Percentiles rank a stretch among this genome's conserved stretches.
Conservation (phyloP, 2,797 vertebrate species). For the Chaunax sp. region DNA sequence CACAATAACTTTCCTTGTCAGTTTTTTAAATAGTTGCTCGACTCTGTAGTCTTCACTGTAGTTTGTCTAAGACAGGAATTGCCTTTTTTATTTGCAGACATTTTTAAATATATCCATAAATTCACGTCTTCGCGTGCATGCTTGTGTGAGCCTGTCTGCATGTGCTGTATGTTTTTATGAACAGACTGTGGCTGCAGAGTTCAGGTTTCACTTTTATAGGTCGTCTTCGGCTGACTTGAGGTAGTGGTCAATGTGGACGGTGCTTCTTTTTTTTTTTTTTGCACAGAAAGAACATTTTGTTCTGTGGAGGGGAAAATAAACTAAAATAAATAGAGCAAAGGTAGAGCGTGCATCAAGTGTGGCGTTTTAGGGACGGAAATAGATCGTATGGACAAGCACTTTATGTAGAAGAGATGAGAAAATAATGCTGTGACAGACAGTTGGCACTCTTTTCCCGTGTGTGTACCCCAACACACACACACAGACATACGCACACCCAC, state of each 20-base stretch:
- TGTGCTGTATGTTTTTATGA: conserved; percentile 13
- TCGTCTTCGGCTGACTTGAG: conserved; percentile 60
- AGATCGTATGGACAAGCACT: conserved; percentile 26
- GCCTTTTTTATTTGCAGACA: conserved; percentile 8
- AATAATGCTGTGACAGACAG: conserved; percentile 79
- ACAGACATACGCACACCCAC: conserved; percentile 61
- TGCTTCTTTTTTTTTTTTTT: conserved; percentile 27
- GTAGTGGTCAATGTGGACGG: conserved; percentile 65
- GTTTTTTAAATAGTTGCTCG: conserved; percentile 44
- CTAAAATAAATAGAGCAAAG: conserved; percentile 41
- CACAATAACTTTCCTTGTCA: conserved; percentile 71
- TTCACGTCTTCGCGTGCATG: conserved; percentile 12
- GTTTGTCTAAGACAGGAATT: background rate
- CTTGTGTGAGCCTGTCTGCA: conserved; percentile 18
- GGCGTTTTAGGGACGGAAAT: conserved; percentile 30
- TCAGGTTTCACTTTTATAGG: conserved; percentile 67
- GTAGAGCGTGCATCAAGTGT: conserved; percentile 49
- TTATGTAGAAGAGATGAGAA: conserved; percentile 63
- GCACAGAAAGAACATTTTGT: conserved; percentile 75
- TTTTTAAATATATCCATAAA: conserved; percentile 14
- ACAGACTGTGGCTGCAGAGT: conserved; percentile 43
- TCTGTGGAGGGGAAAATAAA: conserved; percentile 62
- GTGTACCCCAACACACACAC: conserved; percentile 63
- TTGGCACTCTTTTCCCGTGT: conserved; percentile 69
- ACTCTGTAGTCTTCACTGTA: conserved; percentile 25